Base-by-base conservation (phyloP, 2,888 invertebrate genomes). In the Herminia tarsipennalis region DNA sequence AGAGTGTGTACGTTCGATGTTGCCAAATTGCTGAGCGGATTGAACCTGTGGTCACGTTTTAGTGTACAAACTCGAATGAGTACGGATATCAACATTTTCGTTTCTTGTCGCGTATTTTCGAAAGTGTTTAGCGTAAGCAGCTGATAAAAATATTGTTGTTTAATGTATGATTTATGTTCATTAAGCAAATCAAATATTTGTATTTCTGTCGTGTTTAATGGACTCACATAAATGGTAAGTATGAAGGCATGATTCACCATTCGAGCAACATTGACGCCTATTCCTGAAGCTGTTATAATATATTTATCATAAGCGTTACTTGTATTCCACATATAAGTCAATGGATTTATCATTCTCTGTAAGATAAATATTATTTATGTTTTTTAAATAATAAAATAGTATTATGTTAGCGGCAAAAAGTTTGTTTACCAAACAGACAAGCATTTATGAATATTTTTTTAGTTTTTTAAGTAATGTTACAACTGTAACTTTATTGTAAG, bases 21-120 rank as follows among this genome's bases (percentile, higher is more conserved):
- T 66, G 74, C 69, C 66, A 75, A 73, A 79, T 86, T 86, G 83
- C 81, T 80, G 70, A 72, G 75, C 86, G 87, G 86, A 86, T 83
- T 80, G 85, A 88, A 86, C 83, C 82, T 81, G 81, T 70, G 75
- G 61, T 70, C 73, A 59, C 71, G 68, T 65, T 66, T 55, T 63
- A 62, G 69, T 74, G 70, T 47, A 45, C 25, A 52, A 64, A 56
- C 52, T 61, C 52, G 46, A 35, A 17, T 47, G 40, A 36, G 52
- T 42, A 18, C 37, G 27, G 40, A 35, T 49, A 45, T 28, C 37
- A 25, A 20, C 16, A 12, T 12, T 24, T 9, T 29, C 34, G 29
- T 22, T 32, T 42, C 3, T 17, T 36, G 2, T 18, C 3, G 21
- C 54, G 33, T 59, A 40, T 45, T 53, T 44, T 27, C 5, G 33